phyloP scores from a whole-genome alignment of 2,888 invertebrate genomes.

The Acrobasis suavella region DNA sequence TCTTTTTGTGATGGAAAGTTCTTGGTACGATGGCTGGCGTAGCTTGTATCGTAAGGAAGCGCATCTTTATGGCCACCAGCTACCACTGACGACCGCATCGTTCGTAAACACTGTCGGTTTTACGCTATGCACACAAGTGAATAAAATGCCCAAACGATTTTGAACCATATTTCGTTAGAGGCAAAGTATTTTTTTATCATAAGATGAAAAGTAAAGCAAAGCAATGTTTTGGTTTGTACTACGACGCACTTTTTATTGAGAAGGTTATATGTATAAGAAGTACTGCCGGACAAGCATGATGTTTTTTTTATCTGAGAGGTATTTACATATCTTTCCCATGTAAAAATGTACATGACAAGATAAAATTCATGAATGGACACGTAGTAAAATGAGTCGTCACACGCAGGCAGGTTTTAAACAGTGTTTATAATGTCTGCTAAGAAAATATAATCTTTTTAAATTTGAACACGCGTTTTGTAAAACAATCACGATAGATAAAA shows the following conservation, averaged over 20 bases:
- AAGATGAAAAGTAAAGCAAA: background rate
- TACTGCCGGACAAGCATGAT: too few relatives aligned
- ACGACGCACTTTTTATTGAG: background rate
- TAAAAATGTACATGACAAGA: too few relatives aligned
- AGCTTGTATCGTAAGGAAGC: slow-evolving; percentile 65
- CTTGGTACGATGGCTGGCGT: slow-evolving; percentile 47
- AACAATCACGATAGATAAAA: too few relatives aligned
- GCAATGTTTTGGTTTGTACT: background rate
- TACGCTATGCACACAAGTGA: slow-evolving; percentile 27
- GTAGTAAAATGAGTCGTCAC: too few relatives aligned
- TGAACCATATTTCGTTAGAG: background rate
- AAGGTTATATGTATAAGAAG: too few relatives aligned
- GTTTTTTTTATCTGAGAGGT: too few relatives aligned
- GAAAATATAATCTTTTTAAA: too few relatives aligned
- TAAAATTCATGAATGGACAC: too few relatives aligned
- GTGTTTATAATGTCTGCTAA: too few relatives aligned
- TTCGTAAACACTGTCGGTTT: slow-evolving; percentile 40
- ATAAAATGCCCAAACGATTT: slow-evolving; percentile 7
- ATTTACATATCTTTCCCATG: too few relatives aligned
- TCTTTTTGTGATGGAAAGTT: slow-evolving; percentile 36
- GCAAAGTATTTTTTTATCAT: background rate
- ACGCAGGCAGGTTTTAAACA: too few relatives aligned
- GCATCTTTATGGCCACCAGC: slow-evolving; percentile 65
- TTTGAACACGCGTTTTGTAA: too few relatives aligned
- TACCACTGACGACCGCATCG: slow-evolving; percentile 61